Base-by-base conservation (phyloP, 2,797 vertebrate genomes). In the Orientallactaga sibirica region DNA sequence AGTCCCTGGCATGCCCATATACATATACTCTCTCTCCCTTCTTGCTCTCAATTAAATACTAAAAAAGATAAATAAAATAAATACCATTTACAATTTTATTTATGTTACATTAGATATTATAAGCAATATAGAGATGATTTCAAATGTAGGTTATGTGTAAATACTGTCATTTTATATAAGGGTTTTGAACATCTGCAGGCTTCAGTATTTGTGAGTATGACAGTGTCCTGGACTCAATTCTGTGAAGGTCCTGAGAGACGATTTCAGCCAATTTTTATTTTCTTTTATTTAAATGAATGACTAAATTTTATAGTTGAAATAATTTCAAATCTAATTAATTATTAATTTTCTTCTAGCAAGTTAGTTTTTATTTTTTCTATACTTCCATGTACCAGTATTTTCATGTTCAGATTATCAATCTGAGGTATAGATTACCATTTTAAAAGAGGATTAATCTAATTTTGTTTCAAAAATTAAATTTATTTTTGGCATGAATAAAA, bases 261-360 rank as follows among this genome's bases (percentile, higher is more conserved):
- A 37, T 7, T 93, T n/a, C 11, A 76, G 37, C 78, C 14, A 75
- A 43, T 78, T 89, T 62, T 85, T 25, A 93, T 86, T 95, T 82
- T 86, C 18, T 92, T 89, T 71, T 55, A 86, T 33, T 75, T 88
- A 94, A 87, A 94, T 24, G 29, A 82, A 22, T 86, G 74, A 78
- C 37, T 77, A 24, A 79, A 88, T 81, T 89, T 94, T 81, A 64
- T 24, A 75, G 66, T 58, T 85, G 25, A 90, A 87, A 93, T 37
- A 19, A 73, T 80, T 86, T 68, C 15, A 93, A 68, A 84, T 5
- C 3, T 61, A 88, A 2, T 18, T 84, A 89, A 93, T 81, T 80
- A 7, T 85, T 92, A 33, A 81, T 79, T 84, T 92, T 77, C 29
- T 91, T 88, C 67, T 7, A 85, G 12, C 52, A 74, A 94, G 2